Conservation (phyloP, 1,140 invertebrate genomes). For the Bombus haemorrhoidalis region DNA sequence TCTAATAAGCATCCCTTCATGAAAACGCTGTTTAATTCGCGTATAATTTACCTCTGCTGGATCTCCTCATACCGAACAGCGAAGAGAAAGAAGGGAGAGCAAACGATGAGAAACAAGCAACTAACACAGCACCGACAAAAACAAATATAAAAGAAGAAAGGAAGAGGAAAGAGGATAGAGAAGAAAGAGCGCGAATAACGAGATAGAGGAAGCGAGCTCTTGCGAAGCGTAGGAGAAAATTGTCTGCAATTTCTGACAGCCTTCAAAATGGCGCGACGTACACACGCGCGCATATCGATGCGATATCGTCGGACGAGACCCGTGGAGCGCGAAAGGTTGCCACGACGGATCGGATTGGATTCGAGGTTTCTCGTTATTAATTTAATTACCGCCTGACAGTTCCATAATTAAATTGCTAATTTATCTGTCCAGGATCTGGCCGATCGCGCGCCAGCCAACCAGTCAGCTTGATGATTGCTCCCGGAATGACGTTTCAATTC, state of each 20-base stretch:
- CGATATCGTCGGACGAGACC: constrained; percentile 49
- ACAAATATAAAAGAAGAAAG: constrained; percentile 2
- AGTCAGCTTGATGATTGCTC: constrained; percentile 73
- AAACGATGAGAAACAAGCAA: constrained; percentile 12
- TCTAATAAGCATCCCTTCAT: neutral
- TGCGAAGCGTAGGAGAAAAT: constrained; percentile 37
- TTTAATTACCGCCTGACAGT: constrained; percentile 82
- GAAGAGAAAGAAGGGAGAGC: neutral
- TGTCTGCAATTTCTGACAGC: constrained; percentile 51
- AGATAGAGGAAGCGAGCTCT: neutral
- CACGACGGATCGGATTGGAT: constrained; percentile 77
- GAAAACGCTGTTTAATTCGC: constrained; percentile 1
- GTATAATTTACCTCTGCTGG: neutral
- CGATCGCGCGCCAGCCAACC: constrained; percentile 60
- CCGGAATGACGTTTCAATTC: constrained; percentile 79
- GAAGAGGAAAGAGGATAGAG: neutral
- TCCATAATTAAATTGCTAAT: constrained; percentile 83
- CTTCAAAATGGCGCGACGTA: constrained; percentile 61
- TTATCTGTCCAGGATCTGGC: constrained; percentile 79
- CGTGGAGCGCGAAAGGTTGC: constrained; percentile 66
- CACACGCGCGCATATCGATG: constrained; percentile 57
- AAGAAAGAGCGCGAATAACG: neutral
- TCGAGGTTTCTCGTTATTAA: constrained; percentile 82
- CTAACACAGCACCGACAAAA: constrained; percentile 11
- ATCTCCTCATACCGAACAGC: neutral